Percentiles rank a stretch among this genome's conserved stretches.
Evolutionary conservation across 2,888 invertebrate genomes (phyloP).

Genomic region (Campoplex nolae): DNA sequence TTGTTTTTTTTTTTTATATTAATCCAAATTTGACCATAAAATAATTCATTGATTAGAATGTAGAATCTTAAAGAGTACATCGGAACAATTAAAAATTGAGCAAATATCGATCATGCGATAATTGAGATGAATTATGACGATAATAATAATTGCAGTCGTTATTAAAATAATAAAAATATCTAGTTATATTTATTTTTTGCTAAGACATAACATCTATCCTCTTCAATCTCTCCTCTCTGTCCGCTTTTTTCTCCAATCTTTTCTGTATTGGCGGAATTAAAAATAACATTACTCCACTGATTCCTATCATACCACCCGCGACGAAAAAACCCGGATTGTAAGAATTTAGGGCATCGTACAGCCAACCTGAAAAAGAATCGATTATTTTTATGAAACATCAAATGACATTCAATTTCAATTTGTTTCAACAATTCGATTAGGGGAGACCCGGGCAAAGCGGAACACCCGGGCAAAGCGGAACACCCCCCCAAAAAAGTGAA

Average conservation of each 20-base stretch:
- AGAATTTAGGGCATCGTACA: slow-evolving; percentile 91
- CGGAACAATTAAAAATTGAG: neutral
- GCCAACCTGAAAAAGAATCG: slow-evolving; percentile 89
- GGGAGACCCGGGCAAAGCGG: no score
- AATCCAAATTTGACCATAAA: neutral
- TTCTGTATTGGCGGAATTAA: slow-evolving; percentile 91
- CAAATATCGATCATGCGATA: neutral
- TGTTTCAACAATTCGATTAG: no score
- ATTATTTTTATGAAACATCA: neutral
- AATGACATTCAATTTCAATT: no score
- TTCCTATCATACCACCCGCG: slow-evolving; percentile 93
- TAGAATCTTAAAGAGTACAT: neutral
- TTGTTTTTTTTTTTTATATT: neutral
- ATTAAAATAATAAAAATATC: slow-evolving; percentile 44
- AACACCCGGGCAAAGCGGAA: no score
- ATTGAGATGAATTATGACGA: neutral
- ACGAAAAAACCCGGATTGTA: slow-evolving; percentile 96
- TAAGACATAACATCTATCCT: slow-evolving; percentile 64
- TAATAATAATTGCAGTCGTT: neutral
- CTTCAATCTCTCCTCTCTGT: slow-evolving; percentile 59
- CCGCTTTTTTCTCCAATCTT: slow-evolving; percentile 77
- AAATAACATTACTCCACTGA: slow-evolving; percentile 96
- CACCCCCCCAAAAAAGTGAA: no score
- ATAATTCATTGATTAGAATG: neutral
- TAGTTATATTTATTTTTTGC: slow-evolving; percentile 58